Percentiles rank a stretch among this genome's conserved stretches.
These are phyloP conservation scores for Macroteleia sp. DNA, from an alignment of 2,888 invertebrate species.

Conservation along the genomic window DNA sequence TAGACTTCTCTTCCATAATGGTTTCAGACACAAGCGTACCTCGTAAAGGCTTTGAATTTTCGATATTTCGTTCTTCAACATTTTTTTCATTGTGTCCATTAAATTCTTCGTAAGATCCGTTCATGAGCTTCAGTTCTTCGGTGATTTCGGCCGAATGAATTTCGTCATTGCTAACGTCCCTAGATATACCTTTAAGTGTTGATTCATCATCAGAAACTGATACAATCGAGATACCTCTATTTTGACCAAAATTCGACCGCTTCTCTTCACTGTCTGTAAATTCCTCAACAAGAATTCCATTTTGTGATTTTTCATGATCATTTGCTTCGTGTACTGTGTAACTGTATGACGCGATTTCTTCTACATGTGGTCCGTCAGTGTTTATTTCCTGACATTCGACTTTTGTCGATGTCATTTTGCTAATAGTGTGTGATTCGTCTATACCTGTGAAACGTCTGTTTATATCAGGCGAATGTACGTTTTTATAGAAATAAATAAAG, in stretches of 20 bases:
- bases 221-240: constrained; percentile 87
- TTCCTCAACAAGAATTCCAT: constrained; percentile 82
- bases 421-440: constrained; percentile 88
- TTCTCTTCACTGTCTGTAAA: constrained; percentile 84
- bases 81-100: constrained; percentile 65
- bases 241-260: constrained; percentile 80
- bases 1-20: constrained; percentile 84
- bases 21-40: constrained; percentile 75
- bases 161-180: constrained; percentile 87
- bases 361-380: constrained; percentile 86
- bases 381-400: constrained; percentile 86
- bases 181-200: constrained; percentile 86
- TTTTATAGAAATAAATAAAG: no score
- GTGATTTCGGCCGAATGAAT: constrained; percentile 79
- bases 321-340: constrained; percentile 85
- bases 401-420: constrained; percentile 87
- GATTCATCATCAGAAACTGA: constrained; percentile 88
- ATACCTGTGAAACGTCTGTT: constrained; percentile 85
- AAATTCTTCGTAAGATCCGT: constrained; percentile 70
- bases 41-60: constrained; percentile 68
- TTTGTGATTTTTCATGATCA: constrained; percentile 71
- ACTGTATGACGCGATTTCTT: constrained; percentile 87
- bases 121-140: constrained; percentile 71
- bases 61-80: constrained; percentile 66
- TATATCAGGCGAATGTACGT: constrained; percentile 64